Percentiles rank a stretch among this genome's conserved stretches.
These are phyloP conservation scores for Penaeus indicus DNA, from an alignment of 1,140 invertebrate genomes.

Conservation along the genomic window DNA sequence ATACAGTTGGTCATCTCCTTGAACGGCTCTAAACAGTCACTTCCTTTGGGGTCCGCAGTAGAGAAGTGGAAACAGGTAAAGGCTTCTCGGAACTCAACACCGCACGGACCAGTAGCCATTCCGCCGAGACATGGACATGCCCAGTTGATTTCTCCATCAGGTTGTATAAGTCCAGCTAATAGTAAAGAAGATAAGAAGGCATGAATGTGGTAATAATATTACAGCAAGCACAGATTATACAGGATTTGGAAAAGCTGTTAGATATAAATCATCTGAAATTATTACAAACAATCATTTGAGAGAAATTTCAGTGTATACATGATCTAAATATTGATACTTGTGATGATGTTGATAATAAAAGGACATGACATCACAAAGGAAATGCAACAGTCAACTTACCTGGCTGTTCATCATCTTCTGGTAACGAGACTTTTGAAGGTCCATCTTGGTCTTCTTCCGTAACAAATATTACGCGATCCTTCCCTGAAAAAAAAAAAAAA, in stretches of 20 bases:
- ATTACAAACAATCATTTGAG: background rate
- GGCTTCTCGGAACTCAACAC: slow-evolving; percentile 90
- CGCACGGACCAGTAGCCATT: slow-evolving; percentile 96
- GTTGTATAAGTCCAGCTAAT: slow-evolving; percentile 83
- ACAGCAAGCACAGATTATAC: background rate
- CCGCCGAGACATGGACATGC: slow-evolving; percentile 95
- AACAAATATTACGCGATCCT: slow-evolving; percentile 88
- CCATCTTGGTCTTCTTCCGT: slow-evolving; percentile 80
- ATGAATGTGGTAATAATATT: background rate
- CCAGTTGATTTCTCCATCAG: slow-evolving; percentile 96
- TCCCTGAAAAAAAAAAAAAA: slow-evolving; percentile 73
- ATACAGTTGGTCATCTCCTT: slow-evolving; percentile 94
- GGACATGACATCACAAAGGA: slow-evolving; percentile 71
- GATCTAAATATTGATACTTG: background rate
- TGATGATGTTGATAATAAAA: background rate
- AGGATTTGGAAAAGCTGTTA: background rate
- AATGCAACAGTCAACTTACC: slow-evolving; percentile 61
- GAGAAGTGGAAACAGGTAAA: slow-evolving; percentile 95
- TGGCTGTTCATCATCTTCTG: slow-evolving; percentile 74
- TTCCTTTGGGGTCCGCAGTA: slow-evolving; percentile 82
- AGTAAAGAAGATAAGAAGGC: slow-evolving; percentile 37
- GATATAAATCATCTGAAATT: background rate
- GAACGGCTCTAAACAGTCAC: slow-evolving; percentile 92
- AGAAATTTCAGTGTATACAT: slow-evolving; percentile 34
- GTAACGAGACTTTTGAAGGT: slow-evolving; percentile 81